These are phyloP conservation scores for Heliconius ethilla DNA, from an alignment of 2,888 invertebrate species.

Conservation along the genomic window DNA sequence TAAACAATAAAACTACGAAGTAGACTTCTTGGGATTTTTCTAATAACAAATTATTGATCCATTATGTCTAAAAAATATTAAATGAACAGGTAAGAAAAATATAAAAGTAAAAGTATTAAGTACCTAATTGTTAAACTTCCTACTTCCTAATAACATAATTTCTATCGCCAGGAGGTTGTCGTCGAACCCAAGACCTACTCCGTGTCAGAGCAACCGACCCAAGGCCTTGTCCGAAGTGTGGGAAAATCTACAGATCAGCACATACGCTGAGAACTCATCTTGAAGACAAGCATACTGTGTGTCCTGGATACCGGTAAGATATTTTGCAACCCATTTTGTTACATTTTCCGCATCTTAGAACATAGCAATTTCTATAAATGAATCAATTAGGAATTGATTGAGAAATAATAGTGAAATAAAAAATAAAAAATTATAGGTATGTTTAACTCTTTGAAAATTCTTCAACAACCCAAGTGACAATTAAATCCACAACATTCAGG, in stretches of 20 bases:
- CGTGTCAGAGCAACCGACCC: conserved; percentile 95
- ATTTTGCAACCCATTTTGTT: too few species aligned
- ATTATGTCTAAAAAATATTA: background rate
- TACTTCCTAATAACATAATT: background rate
- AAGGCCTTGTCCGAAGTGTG: conserved; percentile 95
- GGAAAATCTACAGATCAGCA: conserved; percentile 95
- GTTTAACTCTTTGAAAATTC: background rate
- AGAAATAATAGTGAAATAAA: too few species aligned
- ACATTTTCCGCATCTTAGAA: too few species aligned
- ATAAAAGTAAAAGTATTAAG: background rate
- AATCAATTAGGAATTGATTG: too few species aligned
- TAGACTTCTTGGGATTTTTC: conserved; percentile 59
- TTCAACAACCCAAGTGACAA: background rate
- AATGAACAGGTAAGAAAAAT: conserved; percentile 37
- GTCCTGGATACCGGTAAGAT: conserved; percentile 89
- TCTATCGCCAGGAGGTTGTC: conserved; percentile 79
- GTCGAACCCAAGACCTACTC: conserved; percentile 91
- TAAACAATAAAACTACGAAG: too few species aligned
- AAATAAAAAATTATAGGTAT: too few species aligned
- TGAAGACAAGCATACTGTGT: conserved; percentile 96
- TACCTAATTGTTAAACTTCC: background rate
- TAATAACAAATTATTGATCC: background rate
- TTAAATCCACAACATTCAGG: background rate
- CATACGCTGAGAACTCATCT: conserved; percentile 95
- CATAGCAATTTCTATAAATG: too few species aligned